Evolutionary conservation across 2,113 vertebrate species (phyloP), one percentile per base, ranked within the genome.

Genomic region (Glaucidium brasilianum): DNA sequence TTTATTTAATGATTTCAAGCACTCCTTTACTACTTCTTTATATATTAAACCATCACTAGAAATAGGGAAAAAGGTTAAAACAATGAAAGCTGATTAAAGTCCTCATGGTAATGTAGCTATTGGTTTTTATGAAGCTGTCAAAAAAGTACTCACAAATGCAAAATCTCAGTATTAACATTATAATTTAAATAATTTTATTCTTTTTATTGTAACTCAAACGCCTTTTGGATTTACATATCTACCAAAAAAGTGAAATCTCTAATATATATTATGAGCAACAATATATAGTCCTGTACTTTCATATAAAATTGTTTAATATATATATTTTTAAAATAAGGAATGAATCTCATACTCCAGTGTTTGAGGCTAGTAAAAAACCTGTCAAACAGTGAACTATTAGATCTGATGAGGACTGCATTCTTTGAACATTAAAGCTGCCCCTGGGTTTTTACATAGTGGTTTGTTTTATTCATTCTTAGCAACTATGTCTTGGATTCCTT

Each of bases 21-120:
- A 85, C 16, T 92, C 39, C n/a, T 94, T 91, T 96, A 26, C 74
- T 97, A 91, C 56, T 96, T 81, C 37, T 96, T 97, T 96, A 53
- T 91, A 34, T 88, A 96, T 85, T 49, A 68, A 85, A 63, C 15
- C 22, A 41, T 79, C 62, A 85, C 58, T 96, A 94, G 87, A 91
- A 97, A 89, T 69, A 88, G 29, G 63, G 21, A 29, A 92, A 73
- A 83, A 95, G 7, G 19, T 94, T 92, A 85, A 97, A 97, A 85
- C 47, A 93, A 47, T 53, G 45, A 94, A 92, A 92, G 67, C 41
- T 91, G 64, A 94, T 93, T 62, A 92, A 95, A 95, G 34, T 79
- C 53, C 37, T 97, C 85, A 84, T 18, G 11, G 47, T 94, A 96
- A 94, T 56, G 37, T 53, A 91, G 27, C 37, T 86, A 84, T 63